These are phyloP conservation scores for Hyposmocoma kahamanoa DNA, from an alignment of 1,140 invertebrate genomes.

Conservation along the genomic window DNA sequence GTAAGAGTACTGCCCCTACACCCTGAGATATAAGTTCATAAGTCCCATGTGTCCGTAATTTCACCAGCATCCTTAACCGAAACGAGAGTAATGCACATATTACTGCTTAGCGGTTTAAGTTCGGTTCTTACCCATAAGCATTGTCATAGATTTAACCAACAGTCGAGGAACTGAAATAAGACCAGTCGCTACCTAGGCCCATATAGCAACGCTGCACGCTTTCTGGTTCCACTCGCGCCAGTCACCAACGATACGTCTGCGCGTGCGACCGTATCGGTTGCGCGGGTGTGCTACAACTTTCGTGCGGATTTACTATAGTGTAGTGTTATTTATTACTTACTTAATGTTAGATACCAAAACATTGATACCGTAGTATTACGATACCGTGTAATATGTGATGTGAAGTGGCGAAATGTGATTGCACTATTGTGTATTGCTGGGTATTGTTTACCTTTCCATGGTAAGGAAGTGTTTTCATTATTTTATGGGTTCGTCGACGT, in stretches of 20 bases:
- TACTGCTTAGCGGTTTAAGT: no score
- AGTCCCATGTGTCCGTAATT: no score
- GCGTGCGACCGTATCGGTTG: conserved; percentile 25
- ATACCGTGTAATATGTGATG: conserved; percentile 20
- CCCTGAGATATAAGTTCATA: no score
- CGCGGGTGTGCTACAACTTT: conserved; percentile 26
- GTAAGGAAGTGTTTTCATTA: conserved; percentile 35
- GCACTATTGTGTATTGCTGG: not conserved
- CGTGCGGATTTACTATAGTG: conserved; percentile 35
- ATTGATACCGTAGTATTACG: conserved; percentile 19
- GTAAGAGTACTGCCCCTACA: no score
- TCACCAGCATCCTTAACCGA: no score
- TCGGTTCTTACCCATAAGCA: no score
- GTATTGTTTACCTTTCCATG: conserved; percentile 41
- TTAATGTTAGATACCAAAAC: conserved; percentile 11
- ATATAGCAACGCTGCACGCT: no score
- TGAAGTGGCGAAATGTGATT: conserved; percentile 42
- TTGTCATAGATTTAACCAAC: conserved; percentile 1
- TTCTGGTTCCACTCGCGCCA: conserved; percentile 39
- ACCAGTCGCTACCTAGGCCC: conserved; percentile 16
- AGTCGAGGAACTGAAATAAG: not conserved
- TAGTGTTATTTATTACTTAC: conserved; percentile 31
- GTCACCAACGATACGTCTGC: conserved; percentile 35
- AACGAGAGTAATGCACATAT: no score
- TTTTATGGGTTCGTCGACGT: conserved; percentile 29